phyloP scores from a whole-genome alignment of 2,888 invertebrate genomes.

The Cephus pulcher region DNA sequence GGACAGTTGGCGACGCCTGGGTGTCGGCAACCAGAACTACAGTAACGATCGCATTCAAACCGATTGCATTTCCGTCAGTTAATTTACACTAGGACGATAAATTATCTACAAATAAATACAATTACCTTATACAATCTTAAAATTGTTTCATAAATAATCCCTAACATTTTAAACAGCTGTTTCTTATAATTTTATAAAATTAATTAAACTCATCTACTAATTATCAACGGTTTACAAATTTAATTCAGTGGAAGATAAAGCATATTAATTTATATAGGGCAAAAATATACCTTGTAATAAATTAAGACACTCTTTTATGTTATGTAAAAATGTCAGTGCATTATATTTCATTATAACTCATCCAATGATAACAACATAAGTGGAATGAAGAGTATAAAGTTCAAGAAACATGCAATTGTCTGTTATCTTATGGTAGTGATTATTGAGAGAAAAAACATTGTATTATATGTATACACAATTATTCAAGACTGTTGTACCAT shows the following conservation, averaged over 20 bases:
- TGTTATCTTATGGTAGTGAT: not conserved
- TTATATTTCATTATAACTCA: not conserved
- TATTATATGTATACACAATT: no score
- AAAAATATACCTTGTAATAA: not conserved
- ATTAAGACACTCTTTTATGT: not conserved
- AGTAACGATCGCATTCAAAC: not conserved
- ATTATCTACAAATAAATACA: not conserved
- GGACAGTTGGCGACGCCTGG: not conserved
- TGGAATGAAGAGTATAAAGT: not conserved
- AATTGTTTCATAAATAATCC: not conserved
- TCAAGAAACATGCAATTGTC: not conserved
- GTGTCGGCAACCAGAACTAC: not conserved
- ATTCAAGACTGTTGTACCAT: no score
- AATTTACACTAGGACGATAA: not conserved
- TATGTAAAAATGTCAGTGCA: not conserved
- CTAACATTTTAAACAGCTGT: not conserved
- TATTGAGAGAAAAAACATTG: not conserved
- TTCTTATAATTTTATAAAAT: not conserved
- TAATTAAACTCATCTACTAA: not conserved
- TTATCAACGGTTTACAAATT: no score
- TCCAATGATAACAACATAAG: not conserved
- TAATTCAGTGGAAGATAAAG: not conserved
- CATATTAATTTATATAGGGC: not conserved
- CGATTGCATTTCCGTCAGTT: not conserved
- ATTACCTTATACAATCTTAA: not conserved